Conservation (phyloP, 35 echinoderm and acorn worm genomes). For the Apostichopus japonicus region DNA sequence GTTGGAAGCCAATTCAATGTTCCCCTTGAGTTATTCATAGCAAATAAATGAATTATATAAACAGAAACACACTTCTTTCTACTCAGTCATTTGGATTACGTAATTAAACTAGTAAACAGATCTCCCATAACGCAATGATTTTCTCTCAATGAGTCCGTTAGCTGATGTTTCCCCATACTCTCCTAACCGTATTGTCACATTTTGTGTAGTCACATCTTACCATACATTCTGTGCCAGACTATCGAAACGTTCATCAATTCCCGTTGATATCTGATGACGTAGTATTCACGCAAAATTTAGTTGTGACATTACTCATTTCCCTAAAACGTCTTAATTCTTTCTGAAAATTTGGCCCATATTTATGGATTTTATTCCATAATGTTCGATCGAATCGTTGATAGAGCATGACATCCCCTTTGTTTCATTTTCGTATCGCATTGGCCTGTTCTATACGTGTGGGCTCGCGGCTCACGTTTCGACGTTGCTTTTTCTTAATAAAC, state of each 20-base stretch:
- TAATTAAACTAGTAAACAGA: too few species aligned
- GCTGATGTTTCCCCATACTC: too few species aligned
- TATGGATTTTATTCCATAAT: conserved; percentile 16
- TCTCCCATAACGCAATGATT: too few species aligned
- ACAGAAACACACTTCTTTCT: too few species aligned
- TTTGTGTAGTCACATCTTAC: too few species aligned
- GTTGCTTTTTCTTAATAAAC: conserved; percentile 31
- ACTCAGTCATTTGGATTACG: too few species aligned
- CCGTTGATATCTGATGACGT: background rate
- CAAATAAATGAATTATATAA: too few species aligned
- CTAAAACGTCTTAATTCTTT: conserved; percentile 75
- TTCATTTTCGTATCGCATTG: background rate
- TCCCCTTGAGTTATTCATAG: too few species aligned
- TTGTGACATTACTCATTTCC: background rate
- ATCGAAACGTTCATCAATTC: background rate
- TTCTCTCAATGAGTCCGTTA: too few species aligned
- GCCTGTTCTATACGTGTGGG: background rate
- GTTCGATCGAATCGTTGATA: conserved; percentile 35
- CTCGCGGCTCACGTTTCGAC: background rate
- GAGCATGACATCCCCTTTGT: conserved; percentile 15
- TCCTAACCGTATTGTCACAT: too few species aligned
- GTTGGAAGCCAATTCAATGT: too few species aligned
- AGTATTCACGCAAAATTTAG: background rate
- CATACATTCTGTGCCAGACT: too few species aligned
- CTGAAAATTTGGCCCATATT: conserved; percentile 59